These are phyloP conservation scores for Hypomesus transpacificus DNA, from an alignment of 2,113 vertebrate genomes.

Conservation along the genomic window DNA sequence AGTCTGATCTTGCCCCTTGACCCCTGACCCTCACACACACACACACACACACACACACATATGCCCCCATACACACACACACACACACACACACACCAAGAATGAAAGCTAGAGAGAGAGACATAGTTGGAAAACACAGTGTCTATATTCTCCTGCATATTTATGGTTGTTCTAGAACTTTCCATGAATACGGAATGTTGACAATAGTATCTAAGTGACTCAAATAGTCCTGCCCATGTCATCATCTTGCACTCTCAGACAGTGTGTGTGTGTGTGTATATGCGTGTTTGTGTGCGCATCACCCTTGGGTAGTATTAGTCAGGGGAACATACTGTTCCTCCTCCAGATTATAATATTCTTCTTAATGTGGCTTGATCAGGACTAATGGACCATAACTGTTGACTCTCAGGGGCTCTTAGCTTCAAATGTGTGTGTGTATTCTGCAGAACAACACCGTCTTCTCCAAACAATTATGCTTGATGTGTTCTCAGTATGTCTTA, in stretches of 20 bases:
- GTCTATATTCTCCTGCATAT: no score
- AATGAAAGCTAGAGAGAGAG: no score
- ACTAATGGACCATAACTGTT: constrained; percentile 22
- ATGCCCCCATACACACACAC: no score
- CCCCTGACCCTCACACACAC: neutral
- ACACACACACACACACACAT: neutral
- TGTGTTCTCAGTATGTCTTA: neutral
- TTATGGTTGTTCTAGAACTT: no score
- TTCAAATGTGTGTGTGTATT: neutral
- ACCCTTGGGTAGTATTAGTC: neutral
- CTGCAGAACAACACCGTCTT: neutral
- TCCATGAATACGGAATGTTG: no score
- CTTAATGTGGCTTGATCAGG: constrained; percentile 29
- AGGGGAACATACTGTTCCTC: neutral
- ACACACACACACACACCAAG: neutral
- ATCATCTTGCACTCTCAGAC: no score
- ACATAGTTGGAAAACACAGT: no score
- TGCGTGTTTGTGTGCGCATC: neutral
- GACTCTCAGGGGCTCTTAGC: constrained; percentile 13
- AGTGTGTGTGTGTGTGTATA: neutral
- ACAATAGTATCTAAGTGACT: no score
- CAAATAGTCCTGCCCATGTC: no score
- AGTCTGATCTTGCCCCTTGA: constrained; percentile 6
- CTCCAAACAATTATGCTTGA: neutral
- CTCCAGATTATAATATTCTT: neutral